These are phyloP conservation scores for Cremastinae sp. DNA, from an alignment of 2,888 invertebrate species.

Conservation along the genomic window DNA sequence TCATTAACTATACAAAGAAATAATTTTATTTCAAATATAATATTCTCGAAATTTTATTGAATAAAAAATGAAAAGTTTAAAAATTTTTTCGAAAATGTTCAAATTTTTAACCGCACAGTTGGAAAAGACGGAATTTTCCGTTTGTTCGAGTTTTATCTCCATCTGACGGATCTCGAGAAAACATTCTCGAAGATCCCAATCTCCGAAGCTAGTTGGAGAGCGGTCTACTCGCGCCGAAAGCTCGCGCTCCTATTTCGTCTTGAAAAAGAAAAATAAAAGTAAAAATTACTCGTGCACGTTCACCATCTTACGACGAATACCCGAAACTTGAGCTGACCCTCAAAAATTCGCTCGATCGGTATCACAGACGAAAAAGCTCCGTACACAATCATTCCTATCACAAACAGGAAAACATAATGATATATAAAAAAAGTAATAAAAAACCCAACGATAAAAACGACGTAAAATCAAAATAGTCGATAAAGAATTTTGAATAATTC, in stretches of 20 bases:
- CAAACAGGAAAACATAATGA: neutral
- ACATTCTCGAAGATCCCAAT: slow-evolving; percentile 20
- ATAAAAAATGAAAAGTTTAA: too few species aligned
- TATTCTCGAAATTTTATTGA: too few species aligned
- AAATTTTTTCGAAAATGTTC: too few species aligned
- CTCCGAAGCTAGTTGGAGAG: slow-evolving; percentile 41
- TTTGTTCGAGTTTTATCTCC: slow-evolving; percentile 49
- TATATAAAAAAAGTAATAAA: neutral
- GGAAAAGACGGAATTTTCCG: neutral
- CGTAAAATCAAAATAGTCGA: neutral
- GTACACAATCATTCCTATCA: neutral
- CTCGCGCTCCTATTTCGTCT: slow-evolving; percentile 10
- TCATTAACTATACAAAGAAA: too few species aligned
- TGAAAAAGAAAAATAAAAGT: neutral
- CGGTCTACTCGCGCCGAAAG: slow-evolving; percentile 31
- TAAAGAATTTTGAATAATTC: too few species aligned
- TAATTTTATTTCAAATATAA: too few species aligned
- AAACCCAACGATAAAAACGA: neutral
- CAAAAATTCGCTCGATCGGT: slow-evolving; percentile 45
- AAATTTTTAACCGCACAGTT: too few species aligned
- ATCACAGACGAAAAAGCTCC: slow-evolving; percentile 1
- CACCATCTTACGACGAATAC: slow-evolving; percentile 43
- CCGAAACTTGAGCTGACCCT: slow-evolving; percentile 15
- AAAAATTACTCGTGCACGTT: slow-evolving; percentile 6
- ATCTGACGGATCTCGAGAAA: slow-evolving; percentile 52